Conservation (phyloP, 2,113 vertebrate species). For the Agelaius tricolor region DNA sequence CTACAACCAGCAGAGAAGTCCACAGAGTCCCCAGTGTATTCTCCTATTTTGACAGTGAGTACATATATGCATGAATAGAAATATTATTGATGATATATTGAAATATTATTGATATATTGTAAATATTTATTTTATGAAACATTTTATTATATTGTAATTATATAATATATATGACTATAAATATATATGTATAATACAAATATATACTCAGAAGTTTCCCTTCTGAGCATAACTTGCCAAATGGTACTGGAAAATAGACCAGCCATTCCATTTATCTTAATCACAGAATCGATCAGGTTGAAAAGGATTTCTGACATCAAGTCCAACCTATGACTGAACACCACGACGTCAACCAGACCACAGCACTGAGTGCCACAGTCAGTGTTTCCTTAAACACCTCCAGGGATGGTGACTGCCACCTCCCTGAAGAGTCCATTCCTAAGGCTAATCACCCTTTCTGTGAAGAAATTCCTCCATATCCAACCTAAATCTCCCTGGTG, state of each 20-base stretch:
- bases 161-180: not conserved
- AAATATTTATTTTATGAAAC: not conserved
- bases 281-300: not conserved
- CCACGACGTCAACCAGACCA: not conserved
- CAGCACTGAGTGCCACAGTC: not conserved
- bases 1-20: not conserved
- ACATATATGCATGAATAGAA: not conserved
- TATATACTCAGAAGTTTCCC: not conserved
- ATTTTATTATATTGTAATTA: not conserved
- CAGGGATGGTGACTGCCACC: not conserved
- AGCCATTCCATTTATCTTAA: not conserved
- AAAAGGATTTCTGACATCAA: not conserved
- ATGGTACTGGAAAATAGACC: not conserved
- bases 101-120: not conserved
- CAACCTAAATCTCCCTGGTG: not conserved
- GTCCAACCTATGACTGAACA: not conserved
- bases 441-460: not conserved
- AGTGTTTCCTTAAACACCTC: not conserved
- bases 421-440: not conserved
- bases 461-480: not conserved
- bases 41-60: not conserved
- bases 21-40: not conserved
- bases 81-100: not conserved
- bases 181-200: not conserved
- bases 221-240: not conserved